phyloP scores from a whole-genome alignment of 2,797 vertebrate genomes.

The Alcedo atthis region DNA sequence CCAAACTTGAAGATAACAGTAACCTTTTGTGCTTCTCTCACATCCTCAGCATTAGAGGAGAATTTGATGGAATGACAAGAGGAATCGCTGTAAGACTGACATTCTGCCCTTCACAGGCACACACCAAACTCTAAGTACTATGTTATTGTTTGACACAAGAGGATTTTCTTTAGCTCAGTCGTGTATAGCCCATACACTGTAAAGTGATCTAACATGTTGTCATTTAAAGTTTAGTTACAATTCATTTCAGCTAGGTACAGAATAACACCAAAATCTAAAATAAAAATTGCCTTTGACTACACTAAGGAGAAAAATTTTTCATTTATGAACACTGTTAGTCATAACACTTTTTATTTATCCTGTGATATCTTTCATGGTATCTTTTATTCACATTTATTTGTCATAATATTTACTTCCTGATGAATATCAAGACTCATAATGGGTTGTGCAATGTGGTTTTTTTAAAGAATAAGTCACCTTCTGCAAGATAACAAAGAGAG shows the following conservation, averaged over 20 bases:
- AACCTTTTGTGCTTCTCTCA: not conserved
- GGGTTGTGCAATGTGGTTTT: not conserved
- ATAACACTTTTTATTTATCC: not conserved
- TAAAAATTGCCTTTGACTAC: not conserved
- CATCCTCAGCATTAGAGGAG: not conserved
- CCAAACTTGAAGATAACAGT: not conserved
- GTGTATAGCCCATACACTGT: not conserved
- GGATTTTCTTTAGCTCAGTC: not conserved
- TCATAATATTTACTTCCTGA: slow-evolving; percentile 13
- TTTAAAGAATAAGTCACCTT: not conserved
- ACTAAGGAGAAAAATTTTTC: not conserved
- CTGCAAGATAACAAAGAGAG: not conserved
- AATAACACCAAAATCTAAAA: not conserved
- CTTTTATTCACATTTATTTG: not conserved
- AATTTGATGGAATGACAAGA: not conserved
- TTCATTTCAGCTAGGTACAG: not conserved
- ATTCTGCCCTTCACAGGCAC: not conserved
- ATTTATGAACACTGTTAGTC: not conserved
- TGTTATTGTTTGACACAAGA: not conserved
- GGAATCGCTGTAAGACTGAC: not conserved
- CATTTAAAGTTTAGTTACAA: not conserved
- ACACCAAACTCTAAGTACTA: not conserved
- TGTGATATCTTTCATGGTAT: not conserved
- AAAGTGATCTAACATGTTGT: not conserved
- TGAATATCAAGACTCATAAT: not conserved